Conservation (phyloP, 2,797 vertebrate species). For the Rhinoraja longicauda region DNA sequence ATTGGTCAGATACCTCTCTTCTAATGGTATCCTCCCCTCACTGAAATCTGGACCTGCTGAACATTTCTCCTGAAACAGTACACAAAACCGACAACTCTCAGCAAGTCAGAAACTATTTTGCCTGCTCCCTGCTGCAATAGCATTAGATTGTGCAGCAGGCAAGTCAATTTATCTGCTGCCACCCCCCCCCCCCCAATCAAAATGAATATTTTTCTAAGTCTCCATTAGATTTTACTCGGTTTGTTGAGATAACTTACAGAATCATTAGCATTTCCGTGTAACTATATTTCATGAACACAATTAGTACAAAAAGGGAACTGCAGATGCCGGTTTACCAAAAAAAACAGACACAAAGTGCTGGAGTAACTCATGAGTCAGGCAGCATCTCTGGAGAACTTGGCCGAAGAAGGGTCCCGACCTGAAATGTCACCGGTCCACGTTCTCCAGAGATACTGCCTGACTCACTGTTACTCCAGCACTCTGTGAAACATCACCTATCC, state of each 20-base stretch:
- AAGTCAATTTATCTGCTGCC: background rate
- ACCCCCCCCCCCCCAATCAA: background rate
- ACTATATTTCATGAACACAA: background rate
- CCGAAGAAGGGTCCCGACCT: too few species aligned
- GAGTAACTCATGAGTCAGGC: too few species aligned
- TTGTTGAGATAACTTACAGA: background rate
- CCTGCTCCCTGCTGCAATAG: background rate
- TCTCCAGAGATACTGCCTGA: too few species aligned
- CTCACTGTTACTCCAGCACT: too few species aligned
- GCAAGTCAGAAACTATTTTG: background rate
- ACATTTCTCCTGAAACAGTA: background rate
- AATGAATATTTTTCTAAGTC: too few species aligned
- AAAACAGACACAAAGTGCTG: too few species aligned
- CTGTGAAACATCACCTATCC: too few species aligned
- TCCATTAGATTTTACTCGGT: background rate
- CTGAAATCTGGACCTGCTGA: background rate
- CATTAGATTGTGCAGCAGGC: background rate
- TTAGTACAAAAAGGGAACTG: too few species aligned
- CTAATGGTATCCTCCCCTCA: background rate
- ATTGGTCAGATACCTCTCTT: background rate
- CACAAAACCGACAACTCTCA: background rate
- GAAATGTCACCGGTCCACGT: too few species aligned
- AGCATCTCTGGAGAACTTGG: too few species aligned
- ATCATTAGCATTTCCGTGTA: too few species aligned
- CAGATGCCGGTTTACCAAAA: too few species aligned